Conservation (phyloP, 2,888 invertebrate species). For the Metopia argyrocephala region DNA sequence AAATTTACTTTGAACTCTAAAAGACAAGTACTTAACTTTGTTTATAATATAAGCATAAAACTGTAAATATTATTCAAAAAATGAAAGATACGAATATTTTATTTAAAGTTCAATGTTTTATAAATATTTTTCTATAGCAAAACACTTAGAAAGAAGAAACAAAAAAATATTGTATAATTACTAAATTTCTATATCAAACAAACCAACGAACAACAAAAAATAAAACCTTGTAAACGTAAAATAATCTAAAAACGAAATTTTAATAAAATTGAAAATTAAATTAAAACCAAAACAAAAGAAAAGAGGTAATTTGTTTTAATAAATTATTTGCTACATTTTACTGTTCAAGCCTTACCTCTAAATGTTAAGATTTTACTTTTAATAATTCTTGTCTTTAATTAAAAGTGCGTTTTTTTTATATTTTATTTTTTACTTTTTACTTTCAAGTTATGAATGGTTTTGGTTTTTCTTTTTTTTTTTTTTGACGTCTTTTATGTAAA, state of each 20-base stretch:
- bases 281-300: conserved; percentile 41
- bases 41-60: no score
- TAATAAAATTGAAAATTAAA: conserved; percentile 46
- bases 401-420: conserved; percentile 14
- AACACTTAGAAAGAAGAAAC: conserved; percentile 6
- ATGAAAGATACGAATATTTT: no score
- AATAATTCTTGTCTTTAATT: conserved; percentile 33
- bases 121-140: not conserved
- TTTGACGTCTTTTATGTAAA: not conserved
- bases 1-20: no score
- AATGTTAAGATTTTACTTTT: conserved; percentile 60
- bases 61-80: no score
- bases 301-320: conserved; percentile 21
- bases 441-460: conserved; percentile 18
- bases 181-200: conserved; percentile 16
- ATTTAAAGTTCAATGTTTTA: no score
- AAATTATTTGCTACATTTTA: conserved; percentile 62
- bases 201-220: conserved; percentile 25
- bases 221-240: conserved; percentile 31
- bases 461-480: not conserved
- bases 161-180: not conserved
- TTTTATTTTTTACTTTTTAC: not conserved
- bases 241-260: conserved; percentile 33
- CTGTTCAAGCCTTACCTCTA: conserved; percentile 69
- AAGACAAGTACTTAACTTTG: no score